Conservation (phyloP, 2,888 invertebrate genomes). For the Heliconius charithonia region DNA sequence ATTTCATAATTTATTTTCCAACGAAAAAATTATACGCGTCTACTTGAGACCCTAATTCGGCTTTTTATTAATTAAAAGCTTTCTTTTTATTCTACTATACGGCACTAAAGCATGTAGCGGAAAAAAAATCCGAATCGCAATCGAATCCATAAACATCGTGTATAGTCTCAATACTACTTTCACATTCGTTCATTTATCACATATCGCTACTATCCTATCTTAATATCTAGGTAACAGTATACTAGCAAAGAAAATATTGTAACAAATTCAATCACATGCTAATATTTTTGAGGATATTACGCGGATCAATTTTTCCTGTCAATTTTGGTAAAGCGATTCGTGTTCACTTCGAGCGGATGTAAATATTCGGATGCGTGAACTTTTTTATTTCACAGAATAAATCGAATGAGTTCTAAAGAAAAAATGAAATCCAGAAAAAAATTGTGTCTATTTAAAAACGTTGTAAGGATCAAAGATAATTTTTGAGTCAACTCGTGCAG, state of each 20-base stretch:
- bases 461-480: neutral
- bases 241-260: neutral
- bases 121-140: neutral
- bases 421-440: neutral
- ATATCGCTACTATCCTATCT: neutral
- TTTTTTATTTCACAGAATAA: too few species aligned
- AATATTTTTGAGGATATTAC: neutral
- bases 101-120: neutral
- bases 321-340: conserved; percentile 2
- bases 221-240: neutral
- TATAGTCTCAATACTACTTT: too few species aligned
- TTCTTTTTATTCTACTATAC: too few species aligned
- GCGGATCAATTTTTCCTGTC: conserved; percentile 10
- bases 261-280: conserved; percentile 10
- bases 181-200: neutral
- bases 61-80: too few species aligned
- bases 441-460: neutral
- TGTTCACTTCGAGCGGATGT: neutral
- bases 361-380: too few species aligned
- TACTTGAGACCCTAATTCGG: too few species aligned
- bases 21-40: too few species aligned
- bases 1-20: too few species aligned
- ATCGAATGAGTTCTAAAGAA: neutral
- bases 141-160: too few species aligned
- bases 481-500: neutral